A percentile compares a stretch with the other conserved stretches of the same genome.
phyloP scores from a whole-genome alignment of 2,113 vertebrate species.

The Eolophus roseicapilla region DNA sequence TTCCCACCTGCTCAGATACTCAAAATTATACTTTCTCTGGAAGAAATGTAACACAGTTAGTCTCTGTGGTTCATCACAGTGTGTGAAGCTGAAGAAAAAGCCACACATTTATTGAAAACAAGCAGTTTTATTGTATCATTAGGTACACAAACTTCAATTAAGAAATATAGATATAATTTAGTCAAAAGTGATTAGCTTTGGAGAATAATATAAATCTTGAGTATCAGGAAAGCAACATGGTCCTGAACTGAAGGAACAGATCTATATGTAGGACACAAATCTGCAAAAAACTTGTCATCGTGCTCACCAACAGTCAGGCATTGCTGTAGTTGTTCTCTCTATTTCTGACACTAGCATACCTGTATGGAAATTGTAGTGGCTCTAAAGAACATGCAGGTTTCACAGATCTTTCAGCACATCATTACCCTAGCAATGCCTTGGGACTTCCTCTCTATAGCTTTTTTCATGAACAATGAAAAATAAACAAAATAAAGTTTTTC shows the following conservation, averaged over 20 bases:
- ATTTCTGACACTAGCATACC: too few relatives aligned
- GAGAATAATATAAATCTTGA: neutral
- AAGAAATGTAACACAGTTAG: neutral
- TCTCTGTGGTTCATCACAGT: neutral
- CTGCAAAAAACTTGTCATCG: neutral
- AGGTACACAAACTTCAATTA: neutral
- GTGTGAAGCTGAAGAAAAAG: neutral
- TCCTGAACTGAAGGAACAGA: neutral
- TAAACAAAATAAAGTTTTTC: neutral
- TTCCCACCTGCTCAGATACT: neutral
- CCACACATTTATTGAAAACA: neutral
- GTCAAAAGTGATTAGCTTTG: neutral
- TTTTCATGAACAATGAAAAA: neutral
- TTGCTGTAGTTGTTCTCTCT: neutral
- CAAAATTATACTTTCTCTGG: neutral
- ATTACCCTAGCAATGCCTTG: too few relatives aligned
- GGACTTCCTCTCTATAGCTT: neutral
- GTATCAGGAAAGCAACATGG: neutral
- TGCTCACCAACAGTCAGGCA: too few relatives aligned
- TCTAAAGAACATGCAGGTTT: neutral
- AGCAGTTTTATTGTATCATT: neutral
- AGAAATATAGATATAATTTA: neutral
- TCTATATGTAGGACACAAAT: neutral
- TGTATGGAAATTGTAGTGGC: accelerated
- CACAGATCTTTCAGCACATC: neutral